phyloP scores from a whole-genome alignment of 2,113 vertebrate species.

The Orcinus orca region DNA sequence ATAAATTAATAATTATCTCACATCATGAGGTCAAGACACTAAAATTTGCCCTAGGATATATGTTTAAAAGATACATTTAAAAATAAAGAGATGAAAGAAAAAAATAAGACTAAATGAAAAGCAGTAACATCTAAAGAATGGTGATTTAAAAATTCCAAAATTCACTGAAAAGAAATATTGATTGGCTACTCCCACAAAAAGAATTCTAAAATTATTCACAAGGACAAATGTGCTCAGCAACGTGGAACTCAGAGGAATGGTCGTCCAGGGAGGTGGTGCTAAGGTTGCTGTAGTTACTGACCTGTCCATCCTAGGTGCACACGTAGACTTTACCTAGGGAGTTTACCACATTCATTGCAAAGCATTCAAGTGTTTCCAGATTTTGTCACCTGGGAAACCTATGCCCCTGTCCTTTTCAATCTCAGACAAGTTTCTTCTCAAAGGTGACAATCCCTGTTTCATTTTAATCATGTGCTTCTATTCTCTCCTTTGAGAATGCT shows the following conservation, averaged over 20 bases:
- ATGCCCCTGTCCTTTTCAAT: not conserved
- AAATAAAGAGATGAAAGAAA: not conserved
- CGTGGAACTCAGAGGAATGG: not conserved
- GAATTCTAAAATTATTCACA: not conserved
- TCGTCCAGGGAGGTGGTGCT: fast-evolving
- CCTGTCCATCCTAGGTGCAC: too few species aligned
- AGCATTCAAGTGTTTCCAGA: not conserved
- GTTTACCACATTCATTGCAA: not conserved
- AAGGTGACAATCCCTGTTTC: not conserved
- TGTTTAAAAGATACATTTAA: not conserved
- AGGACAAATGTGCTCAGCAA: not conserved
- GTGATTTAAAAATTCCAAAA: conserved; percentile 35
- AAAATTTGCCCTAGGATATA: not conserved
- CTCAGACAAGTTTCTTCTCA: not conserved
- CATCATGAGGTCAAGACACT: conserved; percentile 33
- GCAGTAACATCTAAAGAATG: not conserved
- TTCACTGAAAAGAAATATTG: not conserved
- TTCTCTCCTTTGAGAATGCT: not conserved
- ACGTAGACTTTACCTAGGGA: not conserved
- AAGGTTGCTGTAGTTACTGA: too few species aligned
- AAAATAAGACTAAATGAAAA: conserved; percentile 22
- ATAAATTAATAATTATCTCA: conserved; percentile 14
- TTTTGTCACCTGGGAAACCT: not conserved
- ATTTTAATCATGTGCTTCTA: not conserved
- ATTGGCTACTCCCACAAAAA: not conserved